Base-by-base conservation (phyloP, 2,113 vertebrate genomes). In the Dipodomys ordii region DNA sequence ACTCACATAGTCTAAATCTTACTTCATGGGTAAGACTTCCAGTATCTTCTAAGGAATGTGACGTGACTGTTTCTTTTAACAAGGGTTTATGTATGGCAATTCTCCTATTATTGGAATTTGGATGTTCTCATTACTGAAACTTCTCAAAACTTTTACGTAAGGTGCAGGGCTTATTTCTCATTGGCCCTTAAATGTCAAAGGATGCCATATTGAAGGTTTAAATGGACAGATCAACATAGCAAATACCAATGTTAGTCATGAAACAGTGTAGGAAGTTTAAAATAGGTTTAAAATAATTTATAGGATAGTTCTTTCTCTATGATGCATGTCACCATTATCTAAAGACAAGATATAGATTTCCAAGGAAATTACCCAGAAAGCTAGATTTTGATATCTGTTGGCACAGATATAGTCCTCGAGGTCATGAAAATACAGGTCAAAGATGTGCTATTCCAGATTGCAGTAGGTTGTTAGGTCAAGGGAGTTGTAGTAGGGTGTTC, bases 311-410 rank as follows among this genome's bases (percentile, higher is more conserved):
- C 39, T 91, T n/a, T 94, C 64, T 27, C 16, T 6, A 0, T 20
- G 15, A 23, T 23, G 2, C 16, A 49, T 57, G 7, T 62, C 19
- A 1, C 2, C 19, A 1, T 57, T 3, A 64, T 86, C 83, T 93
- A 92, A 67, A 85, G 0, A 74, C 22, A 80, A 81, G 72, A 84
- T 23, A 82, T 28, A 13, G 35, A 10, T 6, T 74, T 25, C 90
- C 60, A 90, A 84, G 39, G 68, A 88, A 28, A 90, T 67, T 92
- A n/a, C 28, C 72, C 32, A 6, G 74, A 90, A 82, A 94, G 27
- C 13, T 68, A 53, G 69, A 46, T 53, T 44, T 76, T 22, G 20
- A 35, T n/a, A 76, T 72, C 23, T 88, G 19, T 0, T 15, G 9
- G 7, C 6, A 78, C 39, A 53, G 18, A 30, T 9, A 13, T 22